Base-by-base conservation (phyloP, 2,888 invertebrate species). In the Lithophane semibrunnea region DNA sequence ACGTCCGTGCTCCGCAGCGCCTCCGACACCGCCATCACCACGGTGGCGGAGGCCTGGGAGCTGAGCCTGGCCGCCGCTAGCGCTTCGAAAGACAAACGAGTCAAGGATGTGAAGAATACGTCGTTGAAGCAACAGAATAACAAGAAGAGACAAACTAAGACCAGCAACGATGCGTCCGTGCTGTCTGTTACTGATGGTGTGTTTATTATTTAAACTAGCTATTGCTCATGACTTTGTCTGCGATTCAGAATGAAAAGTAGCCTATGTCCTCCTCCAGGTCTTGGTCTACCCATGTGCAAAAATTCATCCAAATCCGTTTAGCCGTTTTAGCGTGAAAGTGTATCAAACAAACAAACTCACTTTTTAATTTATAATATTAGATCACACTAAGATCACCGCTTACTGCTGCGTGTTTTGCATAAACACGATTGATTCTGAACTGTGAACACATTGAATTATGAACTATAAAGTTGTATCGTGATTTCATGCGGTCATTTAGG, bases 61-160 rank as follows among this genome's bases (percentile, higher is more conserved):
- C 97, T 98, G n/a, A 98, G 98, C 88, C 98, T 98, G 76, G 98
- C 98, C 16, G 99, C 99, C 69, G 98, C 98, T 71, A 98, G 98
- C 82, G 98, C 98, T 29, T 99, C 99, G 72, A 99, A 99, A 95
- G 99, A 99, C 94, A 99, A 99, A 93, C 97, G 99, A 65, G 97
- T 98, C 82, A 99, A 99, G 93, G 98, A 98, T 95, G 97, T 98
- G 70, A 98, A 98, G 94, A 98, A 98, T 93, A 97, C 97, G 9
- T 91, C 94, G 70, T 92, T 96, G 82, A 97, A 96, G 80, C 95
- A 96, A 49, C 95, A 95, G 85, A 92, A 89, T 82, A 94, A 77
- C 77, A 96, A 96, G 93, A 96, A 96, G 86, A 88, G 94, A 10
- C 94, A 93, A 83, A 90, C 89, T 56, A 96, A 95, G 83, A 88